These are phyloP conservation scores for Strix uralensis DNA, from an alignment of 2,113 vertebrate genomes.

Conservation along the genomic window DNA sequence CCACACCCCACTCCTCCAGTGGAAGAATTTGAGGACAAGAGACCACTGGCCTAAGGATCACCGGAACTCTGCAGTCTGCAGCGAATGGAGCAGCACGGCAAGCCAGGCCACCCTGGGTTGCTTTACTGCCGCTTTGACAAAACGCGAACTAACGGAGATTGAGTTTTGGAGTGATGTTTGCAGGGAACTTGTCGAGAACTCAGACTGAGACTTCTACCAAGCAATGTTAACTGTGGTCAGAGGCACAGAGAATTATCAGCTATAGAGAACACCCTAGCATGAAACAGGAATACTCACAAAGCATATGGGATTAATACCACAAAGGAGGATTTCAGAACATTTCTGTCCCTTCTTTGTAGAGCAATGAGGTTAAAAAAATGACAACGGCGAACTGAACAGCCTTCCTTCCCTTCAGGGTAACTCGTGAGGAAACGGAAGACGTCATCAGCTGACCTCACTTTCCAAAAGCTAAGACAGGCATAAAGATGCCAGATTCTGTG, in stretches of 20 bases:
- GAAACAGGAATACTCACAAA: neutral
- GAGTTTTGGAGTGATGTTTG: neutral
- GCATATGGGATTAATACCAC: neutral
- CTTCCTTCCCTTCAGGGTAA: neutral
- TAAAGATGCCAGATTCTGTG: neutral
- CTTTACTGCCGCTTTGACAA: neutral
- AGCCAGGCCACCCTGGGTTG: neutral
- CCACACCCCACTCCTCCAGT: neutral
- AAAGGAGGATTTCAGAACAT: neutral
- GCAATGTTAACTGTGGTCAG: neutral
- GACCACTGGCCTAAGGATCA: neutral
- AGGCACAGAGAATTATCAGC: conserved; percentile 1
- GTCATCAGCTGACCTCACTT: neutral
- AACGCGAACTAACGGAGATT: fast-evolving
- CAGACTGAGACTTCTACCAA: conserved; percentile 10
- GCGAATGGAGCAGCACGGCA: neutral
- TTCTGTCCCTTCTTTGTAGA: neutral
- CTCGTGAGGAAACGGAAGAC: neutral
- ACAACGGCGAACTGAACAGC: neutral
- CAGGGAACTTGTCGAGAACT: neutral
- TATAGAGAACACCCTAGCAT: neutral
- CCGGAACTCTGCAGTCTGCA: neutral
- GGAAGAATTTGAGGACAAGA: neutral
- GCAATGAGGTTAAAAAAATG: neutral
- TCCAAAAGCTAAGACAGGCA: neutral